Conservation (phyloP, 2,888 invertebrate genomes). For the Coleophora deauratella region DNA sequence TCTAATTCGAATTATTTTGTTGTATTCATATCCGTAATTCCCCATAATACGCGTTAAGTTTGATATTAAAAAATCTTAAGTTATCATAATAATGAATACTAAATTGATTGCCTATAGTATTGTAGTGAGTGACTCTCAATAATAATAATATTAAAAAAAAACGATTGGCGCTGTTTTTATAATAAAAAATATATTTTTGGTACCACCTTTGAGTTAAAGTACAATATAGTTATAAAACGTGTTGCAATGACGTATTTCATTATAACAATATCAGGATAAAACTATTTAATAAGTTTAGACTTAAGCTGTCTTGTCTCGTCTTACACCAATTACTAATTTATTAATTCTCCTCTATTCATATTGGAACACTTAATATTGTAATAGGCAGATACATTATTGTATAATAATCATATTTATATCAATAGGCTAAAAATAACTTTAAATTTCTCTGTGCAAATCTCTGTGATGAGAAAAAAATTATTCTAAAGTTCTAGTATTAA, state of each 20-base stretch:
- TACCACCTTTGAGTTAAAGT: slow-evolving; percentile 73
- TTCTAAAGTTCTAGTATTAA: slow-evolving; percentile 71
- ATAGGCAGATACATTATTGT: slow-evolving; percentile 61
- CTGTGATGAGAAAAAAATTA: slow-evolving; percentile 67
- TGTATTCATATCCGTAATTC: slow-evolving; percentile 61
- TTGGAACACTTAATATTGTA: slow-evolving; percentile 55
- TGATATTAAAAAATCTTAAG: slow-evolving; percentile 48
- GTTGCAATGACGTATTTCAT: slow-evolving; percentile 60
- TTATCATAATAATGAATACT: slow-evolving; percentile 56
- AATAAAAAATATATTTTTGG: slow-evolving; percentile 60
- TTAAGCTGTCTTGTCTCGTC: slow-evolving; percentile 64
- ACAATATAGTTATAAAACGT: slow-evolving; percentile 66
- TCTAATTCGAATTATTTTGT: slow-evolving; percentile 67
- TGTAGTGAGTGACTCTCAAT: slow-evolving; percentile 58
- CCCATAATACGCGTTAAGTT: slow-evolving; percentile 59
- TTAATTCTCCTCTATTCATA: slow-evolving; percentile 55
- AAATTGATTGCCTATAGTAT: slow-evolving; percentile 54
- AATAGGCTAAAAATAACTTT: slow-evolving; percentile 53
- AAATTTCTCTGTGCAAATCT: slow-evolving; percentile 65
- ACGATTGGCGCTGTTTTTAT: slow-evolving; percentile 58
- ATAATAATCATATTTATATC: slow-evolving; percentile 63
- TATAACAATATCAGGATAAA: slow-evolving; percentile 56
- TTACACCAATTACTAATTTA: slow-evolving; percentile 52
- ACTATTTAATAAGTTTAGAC: slow-evolving; percentile 60
- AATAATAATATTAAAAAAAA: slow-evolving; percentile 20